A percentile compares a stretch with the other conserved stretches of the same genome.
Evolutionary conservation across 2,113 vertebrate species (phyloP).

Genomic region (Oncorhynchus tshawytscha): DNA sequence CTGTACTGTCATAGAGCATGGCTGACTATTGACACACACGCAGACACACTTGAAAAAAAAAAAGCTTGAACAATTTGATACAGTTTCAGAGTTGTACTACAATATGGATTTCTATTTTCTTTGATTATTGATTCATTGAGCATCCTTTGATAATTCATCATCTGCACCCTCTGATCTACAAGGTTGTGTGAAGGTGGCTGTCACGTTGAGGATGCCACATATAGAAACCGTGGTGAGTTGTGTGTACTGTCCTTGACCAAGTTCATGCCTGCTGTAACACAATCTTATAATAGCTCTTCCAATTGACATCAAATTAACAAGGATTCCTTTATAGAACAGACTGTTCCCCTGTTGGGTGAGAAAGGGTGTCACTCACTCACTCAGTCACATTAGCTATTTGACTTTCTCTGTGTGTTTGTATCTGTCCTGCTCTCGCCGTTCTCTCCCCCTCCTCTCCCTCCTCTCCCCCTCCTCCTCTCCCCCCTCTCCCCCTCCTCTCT

Average conservation of each 20-base stretch:
- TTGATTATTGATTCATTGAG: no score
- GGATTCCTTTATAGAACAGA: conserved; percentile 75
- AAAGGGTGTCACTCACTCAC: conserved; percentile 72
- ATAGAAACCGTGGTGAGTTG: conserved; percentile 50
- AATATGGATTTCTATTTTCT: no score
- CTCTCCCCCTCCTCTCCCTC: no score
- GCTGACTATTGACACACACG: conserved; percentile 10
- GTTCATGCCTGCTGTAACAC: conserved; percentile 70
- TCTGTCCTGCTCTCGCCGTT: conserved; percentile 27
- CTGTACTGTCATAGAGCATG: conserved; percentile 2
- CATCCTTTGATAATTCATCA: no score
- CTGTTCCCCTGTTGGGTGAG: conserved; percentile 69
- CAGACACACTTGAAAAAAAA: not conserved
- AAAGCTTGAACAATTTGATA: no score
- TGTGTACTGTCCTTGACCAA: conserved; percentile 75
- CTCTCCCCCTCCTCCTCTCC: no score
- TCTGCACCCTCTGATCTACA: not conserved
- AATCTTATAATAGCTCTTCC: conserved; percentile 78
- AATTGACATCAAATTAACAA: conserved; percentile 79
- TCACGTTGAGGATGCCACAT: conserved; percentile 35
- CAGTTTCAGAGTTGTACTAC: no score
- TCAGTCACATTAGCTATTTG: conserved; percentile 53
- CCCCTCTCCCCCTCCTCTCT: no score
- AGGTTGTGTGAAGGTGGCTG: conserved; percentile 57
- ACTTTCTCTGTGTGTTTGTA: conserved; percentile 38